A percentile compares a stretch with the other conserved stretches of the same genome.
Evolutionary conservation across 2,888 invertebrate species (phyloP).

Genomic region (Campoletis raptor): DNA sequence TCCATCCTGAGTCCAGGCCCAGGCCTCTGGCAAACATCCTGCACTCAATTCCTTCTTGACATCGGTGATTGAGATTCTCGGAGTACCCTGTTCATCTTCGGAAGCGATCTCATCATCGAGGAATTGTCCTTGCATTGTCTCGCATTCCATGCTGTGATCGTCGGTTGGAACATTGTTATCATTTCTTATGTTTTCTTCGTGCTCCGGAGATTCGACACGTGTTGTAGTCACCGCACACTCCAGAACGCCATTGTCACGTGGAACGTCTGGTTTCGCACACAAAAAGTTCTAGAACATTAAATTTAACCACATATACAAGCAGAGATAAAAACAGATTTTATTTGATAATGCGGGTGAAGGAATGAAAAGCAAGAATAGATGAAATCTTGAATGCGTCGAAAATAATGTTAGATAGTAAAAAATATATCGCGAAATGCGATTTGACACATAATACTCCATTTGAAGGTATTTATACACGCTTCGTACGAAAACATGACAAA

Average conservation of each 20-base stretch:
- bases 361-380: too few species aligned
- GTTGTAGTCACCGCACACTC: too few species aligned
- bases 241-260: too few species aligned
- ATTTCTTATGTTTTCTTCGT: background rate
- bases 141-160: background rate
- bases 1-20: constrained; percentile 15
- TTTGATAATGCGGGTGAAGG: background rate
- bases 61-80: constrained; percentile 1
- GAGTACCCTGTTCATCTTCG: background rate
- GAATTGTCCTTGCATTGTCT: background rate
- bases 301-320: background rate
- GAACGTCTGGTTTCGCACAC: too few species aligned
- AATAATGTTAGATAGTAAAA: too few species aligned
- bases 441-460: too few species aligned
- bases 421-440: too few species aligned
- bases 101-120: background rate
- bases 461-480: background rate
- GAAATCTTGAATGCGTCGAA: too few species aligned
- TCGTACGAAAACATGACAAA: background rate
- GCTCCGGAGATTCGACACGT: background rate
- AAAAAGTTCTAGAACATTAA: too few species aligned
- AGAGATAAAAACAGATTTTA: background rate
- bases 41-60: constrained; percentile 6
- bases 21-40: constrained; percentile 2
- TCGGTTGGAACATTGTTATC: background rate